A percentile compares a stretch with the other conserved stretches of the same genome.
Conservation (phyloP, 2,797 vertebrate species). For the Pelodytes ibericus region DNA sequence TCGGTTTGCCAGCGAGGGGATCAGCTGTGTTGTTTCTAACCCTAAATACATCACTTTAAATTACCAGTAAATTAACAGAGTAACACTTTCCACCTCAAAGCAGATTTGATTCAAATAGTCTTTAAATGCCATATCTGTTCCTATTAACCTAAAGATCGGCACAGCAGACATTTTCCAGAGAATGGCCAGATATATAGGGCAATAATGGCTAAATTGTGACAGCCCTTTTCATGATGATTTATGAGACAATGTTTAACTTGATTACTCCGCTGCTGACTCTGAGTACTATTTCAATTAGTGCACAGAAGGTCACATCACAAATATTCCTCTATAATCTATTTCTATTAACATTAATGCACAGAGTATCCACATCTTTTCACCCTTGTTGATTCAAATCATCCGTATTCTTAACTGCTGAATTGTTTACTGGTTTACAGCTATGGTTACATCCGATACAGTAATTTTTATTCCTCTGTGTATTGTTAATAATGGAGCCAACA, state of each 20-base stretch:
- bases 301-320: slow-evolving; percentile 99
- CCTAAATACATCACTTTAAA: slow-evolving; percentile 99
- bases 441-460: slow-evolving; percentile 92
- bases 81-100: slow-evolving; percentile 97
- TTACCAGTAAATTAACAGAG: slow-evolving; percentile 99
- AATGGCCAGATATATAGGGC: slow-evolving; percentile 93
- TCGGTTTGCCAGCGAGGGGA: slow-evolving; percentile 73
- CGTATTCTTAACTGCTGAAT: slow-evolving; percentile 92
- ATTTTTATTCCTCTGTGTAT: slow-evolving; percentile 90
- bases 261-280: slow-evolving; percentile 99
- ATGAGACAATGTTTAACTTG: slow-evolving; percentile 99
- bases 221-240: slow-evolving; percentile 99
- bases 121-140: slow-evolving; percentile 99
- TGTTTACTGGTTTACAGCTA: slow-evolving; percentile 98
- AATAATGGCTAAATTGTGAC: slow-evolving; percentile 98
- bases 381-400: slow-evolving; percentile 99
- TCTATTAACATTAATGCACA: slow-evolving; percentile 99
- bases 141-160: slow-evolving; percentile 99
- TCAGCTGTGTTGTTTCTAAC: slow-evolving; percentile 86
- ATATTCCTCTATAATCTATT: slow-evolving; percentile 99
- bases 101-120: slow-evolving; percentile 99
- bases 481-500: slow-evolving; percentile 88
- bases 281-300: slow-evolving; percentile 99
- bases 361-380: slow-evolving; percentile 99
- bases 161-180: slow-evolving; percentile 98